Conservation (phyloP, 2,797 vertebrate species). For the Phoxinus dragarum region DNA sequence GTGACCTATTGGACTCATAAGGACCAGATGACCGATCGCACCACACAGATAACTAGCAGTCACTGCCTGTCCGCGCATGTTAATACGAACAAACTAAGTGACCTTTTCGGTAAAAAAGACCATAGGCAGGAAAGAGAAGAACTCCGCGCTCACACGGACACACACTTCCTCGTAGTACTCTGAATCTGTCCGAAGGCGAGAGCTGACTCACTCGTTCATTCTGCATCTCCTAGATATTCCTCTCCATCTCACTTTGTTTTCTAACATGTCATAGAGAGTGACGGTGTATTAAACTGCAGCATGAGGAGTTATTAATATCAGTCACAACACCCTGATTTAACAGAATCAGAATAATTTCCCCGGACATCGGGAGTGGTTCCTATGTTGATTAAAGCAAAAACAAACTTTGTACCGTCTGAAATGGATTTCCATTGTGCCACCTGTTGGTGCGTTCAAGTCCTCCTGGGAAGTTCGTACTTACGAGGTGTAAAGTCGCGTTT, state of each 20-base stretch:
- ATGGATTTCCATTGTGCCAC: not conserved
- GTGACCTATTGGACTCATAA: conserved; percentile 33
- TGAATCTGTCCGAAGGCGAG: not conserved
- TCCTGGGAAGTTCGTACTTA: too few relatives aligned
- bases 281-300: not conserved
- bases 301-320: not conserved
- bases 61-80: conserved; percentile 6
- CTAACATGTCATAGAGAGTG: not conserved
- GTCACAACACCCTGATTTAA: not conserved
- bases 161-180: conserved; percentile 12
- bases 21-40: conserved; percentile 9
- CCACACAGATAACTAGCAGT: conserved; percentile 21
- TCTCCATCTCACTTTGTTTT: conserved; percentile 23
- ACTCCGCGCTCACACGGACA: not conserved
- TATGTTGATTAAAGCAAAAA: not conserved
- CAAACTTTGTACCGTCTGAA: not conserved
- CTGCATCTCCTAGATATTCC: not conserved
- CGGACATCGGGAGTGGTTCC: not conserved
- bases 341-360: not conserved
- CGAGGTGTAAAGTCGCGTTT: too few relatives aligned
- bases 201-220: conserved; percentile 2
- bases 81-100: conserved; percentile 59
- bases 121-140: conserved; percentile 36
- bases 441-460: too few relatives aligned
- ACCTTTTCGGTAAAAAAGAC: conserved; percentile 69